Conservation (phyloP, 37 sponge, comb jelly and placozoan genomes). For the Crambe crambe region DNA sequence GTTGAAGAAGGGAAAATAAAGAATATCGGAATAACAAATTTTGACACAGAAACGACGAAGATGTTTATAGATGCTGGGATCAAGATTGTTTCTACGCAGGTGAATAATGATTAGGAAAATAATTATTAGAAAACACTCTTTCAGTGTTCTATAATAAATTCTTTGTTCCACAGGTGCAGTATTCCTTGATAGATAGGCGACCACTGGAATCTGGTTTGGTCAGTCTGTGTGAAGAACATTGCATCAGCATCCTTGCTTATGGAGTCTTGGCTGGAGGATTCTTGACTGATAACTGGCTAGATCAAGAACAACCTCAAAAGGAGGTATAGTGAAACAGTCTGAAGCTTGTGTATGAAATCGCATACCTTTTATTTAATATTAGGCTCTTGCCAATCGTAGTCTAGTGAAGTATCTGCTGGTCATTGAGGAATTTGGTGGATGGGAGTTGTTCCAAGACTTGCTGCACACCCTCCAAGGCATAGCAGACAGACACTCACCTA, state of each 20-base stretch:
- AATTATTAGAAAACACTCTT: too few species aligned
- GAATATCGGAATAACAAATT: constrained; percentile 64
- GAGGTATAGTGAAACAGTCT: constrained; percentile 25
- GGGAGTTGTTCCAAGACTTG: constrained; percentile 64
- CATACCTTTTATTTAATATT: neutral
- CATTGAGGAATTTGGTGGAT: constrained; percentile 65
- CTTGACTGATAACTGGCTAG: constrained; percentile 60
- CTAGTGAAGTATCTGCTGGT: constrained; percentile 63
- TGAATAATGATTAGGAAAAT: neutral
- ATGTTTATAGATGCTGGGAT: constrained; percentile 28
- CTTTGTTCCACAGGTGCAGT: constrained; percentile 46
- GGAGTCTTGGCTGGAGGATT: constrained; percentile 70
- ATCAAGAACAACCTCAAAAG: constrained; percentile 5
- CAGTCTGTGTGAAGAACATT: constrained; percentile 30
- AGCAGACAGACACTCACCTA: constrained; percentile 37
- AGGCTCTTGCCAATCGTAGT: constrained; percentile 54
- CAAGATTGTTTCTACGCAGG: constrained; percentile 51
- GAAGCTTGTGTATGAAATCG: too few species aligned
- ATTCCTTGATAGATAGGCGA: constrained; percentile 57
- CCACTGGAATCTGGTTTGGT: constrained; percentile 37
- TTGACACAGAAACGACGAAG: constrained; percentile 20
- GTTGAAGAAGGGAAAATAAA: constrained; percentile 37
- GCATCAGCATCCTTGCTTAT: constrained; percentile 46
- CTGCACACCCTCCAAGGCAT: constrained; percentile 31
- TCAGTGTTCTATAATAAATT: too few species aligned